These are phyloP conservation scores for Cynocephalus volans DNA, from an alignment of 2,113 vertebrate species.

Conservation along the genomic window DNA sequence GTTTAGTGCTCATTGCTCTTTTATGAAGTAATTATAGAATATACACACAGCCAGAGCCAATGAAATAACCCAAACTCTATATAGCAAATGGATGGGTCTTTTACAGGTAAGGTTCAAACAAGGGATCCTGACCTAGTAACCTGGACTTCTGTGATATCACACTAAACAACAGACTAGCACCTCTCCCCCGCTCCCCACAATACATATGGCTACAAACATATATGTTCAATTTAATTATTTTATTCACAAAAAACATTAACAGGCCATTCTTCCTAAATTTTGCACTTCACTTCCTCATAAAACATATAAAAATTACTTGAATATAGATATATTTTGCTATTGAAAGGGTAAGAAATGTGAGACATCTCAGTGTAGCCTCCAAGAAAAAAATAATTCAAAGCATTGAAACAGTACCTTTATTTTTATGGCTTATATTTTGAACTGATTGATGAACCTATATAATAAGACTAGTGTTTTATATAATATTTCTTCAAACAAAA, in stretches of 20 bases:
- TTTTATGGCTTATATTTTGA: slow-evolving; percentile 80
- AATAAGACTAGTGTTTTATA: slow-evolving; percentile 84
- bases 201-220: not conserved
- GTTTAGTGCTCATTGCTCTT: not conserved
- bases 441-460: slow-evolving; percentile 63
- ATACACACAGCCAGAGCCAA: not conserved
- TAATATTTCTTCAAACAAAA: slow-evolving; percentile 82
- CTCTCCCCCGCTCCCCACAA: not conserved
- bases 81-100: not conserved
- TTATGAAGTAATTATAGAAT: not conserved
- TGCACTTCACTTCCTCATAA: not conserved
- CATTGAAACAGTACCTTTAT: slow-evolving; percentile 77
- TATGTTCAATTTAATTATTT: not conserved
- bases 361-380: slow-evolving; percentile 7
- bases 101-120: not conserved
- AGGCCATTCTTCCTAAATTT: not conserved
- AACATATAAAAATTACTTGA: not conserved
- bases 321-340: not conserved
- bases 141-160: not conserved
- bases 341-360: slow-evolving; percentile 37
- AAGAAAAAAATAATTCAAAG: slow-evolving; percentile 73
- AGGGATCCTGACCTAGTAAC: not conserved
- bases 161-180: not conserved
- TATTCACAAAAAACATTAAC: not conserved
- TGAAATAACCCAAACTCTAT: not conserved